A percentile compares a stretch with the other conserved stretches of the same genome.
phyloP scores from a whole-genome alignment of 2,797 vertebrate genomes.

The Antennarius maculatus region DNA sequence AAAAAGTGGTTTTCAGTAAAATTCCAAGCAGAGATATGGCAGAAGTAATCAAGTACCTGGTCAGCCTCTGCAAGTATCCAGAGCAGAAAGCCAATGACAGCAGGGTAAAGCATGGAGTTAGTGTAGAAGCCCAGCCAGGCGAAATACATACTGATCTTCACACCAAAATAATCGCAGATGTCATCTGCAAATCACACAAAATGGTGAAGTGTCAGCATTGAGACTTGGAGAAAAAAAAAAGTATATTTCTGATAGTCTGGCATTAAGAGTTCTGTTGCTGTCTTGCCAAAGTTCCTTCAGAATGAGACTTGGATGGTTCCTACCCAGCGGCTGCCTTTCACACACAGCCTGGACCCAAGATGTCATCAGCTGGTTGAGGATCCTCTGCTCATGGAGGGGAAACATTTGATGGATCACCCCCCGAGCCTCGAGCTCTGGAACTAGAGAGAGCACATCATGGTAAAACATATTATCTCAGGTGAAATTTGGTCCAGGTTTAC shows the following conservation, averaged over 20 bases:
- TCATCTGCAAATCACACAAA: slow-evolving; percentile 82
- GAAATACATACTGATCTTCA: slow-evolving; percentile 98
- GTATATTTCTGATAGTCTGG: neutral
- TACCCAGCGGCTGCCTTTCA: slow-evolving; percentile 94
- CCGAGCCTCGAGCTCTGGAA: slow-evolving; percentile 92
- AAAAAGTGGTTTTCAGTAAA: neutral
- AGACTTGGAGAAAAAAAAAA: neutral
- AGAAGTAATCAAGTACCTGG: slow-evolving; percentile 95
- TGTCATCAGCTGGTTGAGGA: slow-evolving; percentile 94
- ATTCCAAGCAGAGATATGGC: slow-evolving; percentile 33
- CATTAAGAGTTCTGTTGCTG: neutral
- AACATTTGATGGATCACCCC: slow-evolving; percentile 96
- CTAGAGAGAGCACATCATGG: slow-evolving; percentile 71
- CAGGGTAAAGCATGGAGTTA: slow-evolving; percentile 95
- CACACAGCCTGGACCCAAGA: slow-evolving; percentile 98
- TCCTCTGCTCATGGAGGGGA: slow-evolving; percentile 94
- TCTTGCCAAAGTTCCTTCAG: neutral
- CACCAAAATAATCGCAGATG: slow-evolving; percentile 98
- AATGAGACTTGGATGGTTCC: slow-evolving; percentile 4
- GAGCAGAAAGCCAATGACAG: slow-evolving; percentile 93
- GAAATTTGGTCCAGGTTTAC: neutral
- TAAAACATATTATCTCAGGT: neutral
- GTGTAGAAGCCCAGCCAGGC: slow-evolving; percentile 99
- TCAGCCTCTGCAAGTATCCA: slow-evolving; percentile 94
- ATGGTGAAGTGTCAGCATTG: neutral